Evolutionary conservation across 2,888 invertebrate species (phyloP).

Genomic region (Allolobophora icterica): DNA sequence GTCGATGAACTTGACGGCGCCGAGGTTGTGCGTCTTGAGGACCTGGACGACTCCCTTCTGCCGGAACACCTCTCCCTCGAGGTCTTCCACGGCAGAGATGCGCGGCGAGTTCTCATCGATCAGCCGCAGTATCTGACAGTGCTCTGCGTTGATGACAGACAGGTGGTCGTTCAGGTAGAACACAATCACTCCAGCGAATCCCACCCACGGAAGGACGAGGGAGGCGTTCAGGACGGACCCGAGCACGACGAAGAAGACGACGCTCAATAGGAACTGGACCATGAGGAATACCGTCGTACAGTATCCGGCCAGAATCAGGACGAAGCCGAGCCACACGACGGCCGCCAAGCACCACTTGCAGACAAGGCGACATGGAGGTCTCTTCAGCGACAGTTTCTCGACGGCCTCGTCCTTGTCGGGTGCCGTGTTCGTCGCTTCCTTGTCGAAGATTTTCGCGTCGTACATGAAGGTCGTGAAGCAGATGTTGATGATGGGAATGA

Average conservation of each 20-base stretch:
- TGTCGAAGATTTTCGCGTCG: constrained; percentile 43
- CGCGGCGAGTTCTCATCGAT: constrained; percentile 52
- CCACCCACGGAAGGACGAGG: constrained; percentile 47
- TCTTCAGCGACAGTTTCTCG: not conserved
- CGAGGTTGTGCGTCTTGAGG: constrained; percentile 50
- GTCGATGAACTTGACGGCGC: constrained; percentile 52
- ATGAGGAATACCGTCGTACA: constrained; percentile 48
- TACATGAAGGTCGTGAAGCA: constrained; percentile 44
- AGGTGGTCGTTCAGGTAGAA: constrained; percentile 49
- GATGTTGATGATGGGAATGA: constrained; percentile 48
- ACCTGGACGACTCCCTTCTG: constrained; percentile 41
- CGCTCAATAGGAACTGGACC: constrained; percentile 45
- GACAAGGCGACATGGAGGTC: not conserved
- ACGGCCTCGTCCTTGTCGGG: constrained; percentile 4
- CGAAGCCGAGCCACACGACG: constrained; percentile 48
- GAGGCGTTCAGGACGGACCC: constrained; percentile 46
- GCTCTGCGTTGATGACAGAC: constrained; percentile 45
- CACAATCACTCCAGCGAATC: constrained; percentile 40
- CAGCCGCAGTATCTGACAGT: constrained; percentile 47
- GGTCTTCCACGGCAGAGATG: constrained; percentile 48
- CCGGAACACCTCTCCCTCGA: constrained; percentile 46
- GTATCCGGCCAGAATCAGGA: constrained; percentile 48
- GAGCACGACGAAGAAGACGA: constrained; percentile 48
- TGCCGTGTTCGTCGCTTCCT: constrained; percentile 18
- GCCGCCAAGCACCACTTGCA: constrained; percentile 34